Evolutionary conservation across 2,888 invertebrate genomes (phyloP).

Genomic region (Chrysolina oricalcia): DNA sequence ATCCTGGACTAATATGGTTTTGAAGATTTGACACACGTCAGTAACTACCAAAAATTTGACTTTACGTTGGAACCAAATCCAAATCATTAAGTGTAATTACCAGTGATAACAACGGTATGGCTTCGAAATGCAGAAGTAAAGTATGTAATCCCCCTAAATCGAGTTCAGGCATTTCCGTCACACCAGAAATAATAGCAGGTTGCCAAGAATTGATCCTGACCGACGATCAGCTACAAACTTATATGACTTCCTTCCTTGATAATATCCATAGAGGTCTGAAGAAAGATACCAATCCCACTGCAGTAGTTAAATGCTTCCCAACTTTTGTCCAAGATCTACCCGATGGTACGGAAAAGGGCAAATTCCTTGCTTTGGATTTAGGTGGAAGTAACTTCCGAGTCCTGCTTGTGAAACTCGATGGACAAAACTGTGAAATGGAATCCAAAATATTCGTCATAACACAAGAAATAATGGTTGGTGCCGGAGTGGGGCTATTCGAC

Average conservation of each 20-base stretch:
- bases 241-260: constrained; percentile 83
- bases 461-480: constrained; percentile 94
- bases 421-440: constrained; percentile 93
- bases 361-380: constrained; percentile 96
- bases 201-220: constrained; percentile 71
- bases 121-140: constrained; percentile 41
- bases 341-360: constrained; percentile 94
- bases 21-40: no score
- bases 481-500: constrained; percentile 76
- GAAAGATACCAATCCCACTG: constrained; percentile 82
- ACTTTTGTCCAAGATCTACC: constrained; percentile 97
- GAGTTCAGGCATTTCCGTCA: background rate
- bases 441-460: constrained; percentile 98
- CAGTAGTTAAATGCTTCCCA: constrained; percentile 94
- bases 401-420: constrained; percentile 90
- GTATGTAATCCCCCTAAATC: constrained; percentile 37
- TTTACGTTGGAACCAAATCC: background rate
- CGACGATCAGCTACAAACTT: constrained; percentile 84
- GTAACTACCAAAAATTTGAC: background rate
- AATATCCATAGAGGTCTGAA: constrained; percentile 88
- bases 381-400: constrained; percentile 99
- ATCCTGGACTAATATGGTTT: no score
- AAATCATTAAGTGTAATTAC: background rate
- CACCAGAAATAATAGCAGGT: constrained; percentile 21
- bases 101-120: constrained; percentile 29